Evolutionary conservation across 23 tunicate genomes (phyloP), one percentile per base, ranked within the genome.

Genomic region (Botrylloides violaceus): DNA sequence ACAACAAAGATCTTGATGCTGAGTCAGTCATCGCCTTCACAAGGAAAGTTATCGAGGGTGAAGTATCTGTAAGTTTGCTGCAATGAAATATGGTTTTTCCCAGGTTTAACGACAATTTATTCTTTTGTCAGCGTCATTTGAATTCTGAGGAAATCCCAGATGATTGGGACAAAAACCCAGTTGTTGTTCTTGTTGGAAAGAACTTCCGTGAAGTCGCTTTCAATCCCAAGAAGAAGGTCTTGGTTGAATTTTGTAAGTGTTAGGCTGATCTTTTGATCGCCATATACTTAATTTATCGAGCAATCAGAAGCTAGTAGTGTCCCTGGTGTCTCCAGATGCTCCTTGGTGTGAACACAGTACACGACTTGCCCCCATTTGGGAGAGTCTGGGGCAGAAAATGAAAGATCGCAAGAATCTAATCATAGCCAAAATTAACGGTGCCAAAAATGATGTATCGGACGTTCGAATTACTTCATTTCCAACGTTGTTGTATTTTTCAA

Each of bases 161-260:
- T 29, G 90, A 82, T 58, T 93, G 94, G 88, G 74, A 87, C 79
- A 78, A 68, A 29, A 84, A 84, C 53, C 91, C 95, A 27, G 96
- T 95, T 4, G n/a, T 71, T 26, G 83, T 87, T 28, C 78, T 95
- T 29, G 96, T 87, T 49, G 99, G 99, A 31, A 82, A 82, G 77
- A 95, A 95, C 83, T 95, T 87, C 80, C 55, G 64, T 32, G 96
- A 87, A 68, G 88, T 83, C 58, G 99, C 83, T 38, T 82, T 76
- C 56, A 86, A 95, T 78, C 43, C 83, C 57, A 76, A 84, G n/a
- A 93, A 93, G 79, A 93, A 93, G 49, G 98, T 93, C 47, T 93
- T 93, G 65, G 88, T 93, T 29, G 98, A 93, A 86, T 93, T 93
- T 58, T 93, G 97, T 90, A 77, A 90, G 97, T 90, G 21, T n/a